These are phyloP conservation scores for Penaeus chinensis DNA, from an alignment of 1,140 invertebrate genomes.

Conservation along the genomic window DNA sequence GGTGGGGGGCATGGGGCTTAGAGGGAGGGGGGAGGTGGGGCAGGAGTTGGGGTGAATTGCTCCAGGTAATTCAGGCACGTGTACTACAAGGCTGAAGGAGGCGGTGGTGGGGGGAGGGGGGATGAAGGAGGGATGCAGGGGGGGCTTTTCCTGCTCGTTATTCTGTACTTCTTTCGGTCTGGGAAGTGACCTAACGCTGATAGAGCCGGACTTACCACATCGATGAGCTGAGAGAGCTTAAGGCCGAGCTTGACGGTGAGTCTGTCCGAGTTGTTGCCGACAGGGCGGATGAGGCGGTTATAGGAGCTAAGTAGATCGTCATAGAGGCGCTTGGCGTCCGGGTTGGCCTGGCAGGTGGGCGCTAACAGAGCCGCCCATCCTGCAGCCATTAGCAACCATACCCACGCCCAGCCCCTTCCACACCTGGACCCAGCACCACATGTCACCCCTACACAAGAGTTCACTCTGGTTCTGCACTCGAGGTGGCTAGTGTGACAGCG, in stretches of 20 bases:
- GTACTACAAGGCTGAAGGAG: no score
- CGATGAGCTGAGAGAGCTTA: conserved; percentile 56
- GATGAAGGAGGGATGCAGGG: no score
- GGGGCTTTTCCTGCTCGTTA: no score
- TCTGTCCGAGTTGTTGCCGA: conserved; percentile 57
- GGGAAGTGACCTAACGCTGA: no score
- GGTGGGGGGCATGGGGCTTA: no score
- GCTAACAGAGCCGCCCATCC: conserved; percentile 47
- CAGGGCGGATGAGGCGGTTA: conserved; percentile 54
- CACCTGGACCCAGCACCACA: conserved; percentile 8
- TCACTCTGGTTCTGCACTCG: conserved; percentile 42
- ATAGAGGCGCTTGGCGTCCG: conserved; percentile 53
- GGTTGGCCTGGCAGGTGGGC: conserved; percentile 55
- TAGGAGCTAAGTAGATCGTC: conserved; percentile 56
- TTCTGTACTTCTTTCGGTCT: no score
- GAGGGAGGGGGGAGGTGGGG: no score
- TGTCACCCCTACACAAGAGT: neutral
- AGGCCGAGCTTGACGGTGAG: conserved; percentile 56
- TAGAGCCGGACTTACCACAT: conserved; percentile 42
- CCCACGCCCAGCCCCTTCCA: conserved; percentile 38
- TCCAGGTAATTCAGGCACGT: no score
- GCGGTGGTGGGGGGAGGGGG: no score
- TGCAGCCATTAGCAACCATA: conserved; percentile 36
- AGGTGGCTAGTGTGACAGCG: conserved; percentile 22
- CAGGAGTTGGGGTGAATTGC: no score